Base-by-base conservation (phyloP, 2,888 invertebrate genomes). In the Camptogramma bilineatum region DNA sequence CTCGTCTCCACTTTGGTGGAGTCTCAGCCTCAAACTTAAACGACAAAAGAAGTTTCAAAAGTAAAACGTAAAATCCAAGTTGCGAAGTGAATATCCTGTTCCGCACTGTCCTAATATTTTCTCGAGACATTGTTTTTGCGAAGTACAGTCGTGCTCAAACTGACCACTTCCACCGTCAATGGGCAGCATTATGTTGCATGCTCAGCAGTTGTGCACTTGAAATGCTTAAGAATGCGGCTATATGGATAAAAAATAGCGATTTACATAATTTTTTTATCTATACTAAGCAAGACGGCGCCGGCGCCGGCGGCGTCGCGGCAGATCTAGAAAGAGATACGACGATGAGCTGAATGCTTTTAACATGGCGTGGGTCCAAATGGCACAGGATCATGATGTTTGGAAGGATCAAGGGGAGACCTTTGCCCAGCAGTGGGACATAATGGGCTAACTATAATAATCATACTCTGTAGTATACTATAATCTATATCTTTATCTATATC, bases 151-250 rank as follows among this genome's bases (percentile, higher is more conserved):
- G 67, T 71, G 78, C 71, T 81, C 75, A 79, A 81, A 81, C 80
- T 86, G 85, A 85, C 85, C 86, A 81, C 82, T 84, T 81, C 80
- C 71, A 76, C 72, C 79, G 71, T 82, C 79, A 82, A 81, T 83
- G 79, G 79, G 76, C 80, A 82, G 82, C 82, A 85, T 84, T 83
- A 81, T 78, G 81, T 82, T 81, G 83, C 85, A 77, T 78, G 78
- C 78, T 85, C 83, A 82, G 84, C 83, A 78, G 74, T 82, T 81
- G 80, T 79, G 80, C 81, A 77, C 82, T 84, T 83, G 82, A 79
- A 83, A 82, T 75, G 71, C 68, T 74, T 64, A 73, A 72, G 72
- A 1, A 44, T 21, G 48, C 61, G 42, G 31, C 55, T 68, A 67
- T 44, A 47, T 77, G 47, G 1, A 9, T 16, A n/a, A 72, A 76